Evolutionary conservation across 2,797 vertebrate genomes (phyloP), one percentile per base, ranked within the genome.

Genomic region (Oryzias sinensis): DNA sequence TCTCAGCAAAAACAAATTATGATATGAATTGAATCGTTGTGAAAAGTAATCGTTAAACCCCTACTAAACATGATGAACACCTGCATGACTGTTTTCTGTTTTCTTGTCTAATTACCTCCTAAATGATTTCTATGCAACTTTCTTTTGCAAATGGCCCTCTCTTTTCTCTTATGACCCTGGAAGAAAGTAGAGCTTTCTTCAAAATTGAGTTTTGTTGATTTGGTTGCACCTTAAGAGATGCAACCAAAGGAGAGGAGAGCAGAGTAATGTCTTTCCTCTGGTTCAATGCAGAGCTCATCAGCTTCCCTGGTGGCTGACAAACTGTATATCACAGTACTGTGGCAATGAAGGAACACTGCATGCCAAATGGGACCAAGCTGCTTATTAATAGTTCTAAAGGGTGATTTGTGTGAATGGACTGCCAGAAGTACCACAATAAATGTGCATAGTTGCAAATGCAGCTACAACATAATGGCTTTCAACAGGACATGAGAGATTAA

Each of bases 41-140:
- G 11, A 37, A 11, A 13, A 11, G 11, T 3, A 11, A 37, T 37
- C 8, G 3, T 11, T 37, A 3, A 2, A 33, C 29, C 8, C 8
- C 29, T 33, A 33, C 6, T 33, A 11, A 37, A 37, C 9, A 79
- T 87, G 84, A 90, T 82, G 65, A 88, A 89, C 87, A 65, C 69
- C 62, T 62, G 53, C 53, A 59, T 58, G 59, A 53, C 78, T 85
- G 81, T 78, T 77, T 71, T 80, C 81, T 79, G 59, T 84, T 87
- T 84, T 82, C 84, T 70, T 74, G 79, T 84, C 88, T 86, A 62
- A 45, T 44, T 62, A 72, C 47, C 64, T 84, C 62, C 76, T 24
- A 70, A 79, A 80, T 78, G 62, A 86, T 72, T 77, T 88, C 72
- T 74, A 83, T 90, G 85, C 81, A 74, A 64, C 80, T 81, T 75